Percentiles rank a stretch among this genome's conserved stretches.
phyloP scores from a whole-genome alignment of 2,113 vertebrate genomes.

The Brachyhypopomus gauderio region DNA sequence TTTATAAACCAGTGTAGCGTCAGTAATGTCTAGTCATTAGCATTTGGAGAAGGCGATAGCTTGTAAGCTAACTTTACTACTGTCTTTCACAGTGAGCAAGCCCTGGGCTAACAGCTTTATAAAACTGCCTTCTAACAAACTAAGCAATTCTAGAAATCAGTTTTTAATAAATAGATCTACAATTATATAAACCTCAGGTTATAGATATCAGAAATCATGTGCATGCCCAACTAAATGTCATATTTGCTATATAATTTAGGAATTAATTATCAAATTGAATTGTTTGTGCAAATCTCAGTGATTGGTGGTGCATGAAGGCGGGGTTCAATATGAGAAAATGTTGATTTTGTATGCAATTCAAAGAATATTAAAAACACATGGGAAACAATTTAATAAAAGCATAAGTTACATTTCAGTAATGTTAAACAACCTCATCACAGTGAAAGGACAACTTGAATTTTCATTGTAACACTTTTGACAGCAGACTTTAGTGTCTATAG shows the following conservation, averaged over 20 bases:
- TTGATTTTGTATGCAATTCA: no score
- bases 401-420: no score
- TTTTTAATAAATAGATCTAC: no score
- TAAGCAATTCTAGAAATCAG: neutral
- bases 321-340: neutral
- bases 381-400: no score
- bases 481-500: no score
- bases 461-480: no score
- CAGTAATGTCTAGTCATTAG: slow-evolving; percentile 32
- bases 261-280: neutral
- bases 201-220: neutral
- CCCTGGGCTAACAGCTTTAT: neutral
- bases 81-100: neutral
- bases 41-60: neutral
- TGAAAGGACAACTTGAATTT: no score
- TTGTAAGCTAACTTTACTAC: neutral
- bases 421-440: no score
- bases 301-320: neutral
- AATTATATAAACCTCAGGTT: no score
- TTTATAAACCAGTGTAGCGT: slow-evolving; percentile 14
- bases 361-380: no score
- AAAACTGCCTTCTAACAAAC: slow-evolving; percentile 12
- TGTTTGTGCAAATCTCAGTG: neutral
- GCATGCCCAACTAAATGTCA: neutral
- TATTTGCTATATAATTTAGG: neutral